Evolutionary conservation across 1,140 invertebrate species (phyloP), one percentile per base, ranked within the genome.

Genomic region (Phymastichus coffea): DNA sequence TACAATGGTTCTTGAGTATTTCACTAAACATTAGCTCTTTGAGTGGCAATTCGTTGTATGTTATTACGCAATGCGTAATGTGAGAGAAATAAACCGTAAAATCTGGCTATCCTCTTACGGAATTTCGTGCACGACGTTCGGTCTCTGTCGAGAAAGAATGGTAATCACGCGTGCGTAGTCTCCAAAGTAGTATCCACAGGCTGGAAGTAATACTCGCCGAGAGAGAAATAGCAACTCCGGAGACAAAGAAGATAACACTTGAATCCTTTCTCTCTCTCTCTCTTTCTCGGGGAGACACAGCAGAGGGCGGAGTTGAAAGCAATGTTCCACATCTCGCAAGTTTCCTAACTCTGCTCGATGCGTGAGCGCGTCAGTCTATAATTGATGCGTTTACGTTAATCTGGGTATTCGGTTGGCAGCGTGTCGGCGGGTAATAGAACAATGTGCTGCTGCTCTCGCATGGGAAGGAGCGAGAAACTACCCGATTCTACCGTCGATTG

Each of bases 341-440:
- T 60, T 48, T 40, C 35, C 48, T 54, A 54, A 53, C 49, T 54
- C 23, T 30, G n/a, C n/a, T 52, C 57, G 47, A 57, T 35, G 35
- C n/a, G n/a, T n/a, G n/a, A n/a, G n/a, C n/a, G n/a, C n/a, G 26
- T 26, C 37, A 41, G 38, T 47, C 35, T 60, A 60, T 60, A 60
- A 60, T 60, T 60, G 58, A 60, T 60, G 58, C 58, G 33, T 60
- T 60, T 60, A 54, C 58, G 58, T 54, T 60, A 60, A 60, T 54
- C 51, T 54, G 49, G 37, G 43, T 53, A 53, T 60, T 53, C 49
- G 48, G 51, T 33, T 38, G 26, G 33, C 19, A 22, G 47, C 38
- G 37, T 59, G 15, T 44, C 20, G 9, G n/a, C 25, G 23, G 46
- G 20, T 52, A 30, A 51, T 58, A 53, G 57, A 46, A 52, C 48